These are phyloP conservation scores for Morinoia aosen DNA, from an alignment of 2,888 invertebrate genomes.

Conservation along the genomic window DNA sequence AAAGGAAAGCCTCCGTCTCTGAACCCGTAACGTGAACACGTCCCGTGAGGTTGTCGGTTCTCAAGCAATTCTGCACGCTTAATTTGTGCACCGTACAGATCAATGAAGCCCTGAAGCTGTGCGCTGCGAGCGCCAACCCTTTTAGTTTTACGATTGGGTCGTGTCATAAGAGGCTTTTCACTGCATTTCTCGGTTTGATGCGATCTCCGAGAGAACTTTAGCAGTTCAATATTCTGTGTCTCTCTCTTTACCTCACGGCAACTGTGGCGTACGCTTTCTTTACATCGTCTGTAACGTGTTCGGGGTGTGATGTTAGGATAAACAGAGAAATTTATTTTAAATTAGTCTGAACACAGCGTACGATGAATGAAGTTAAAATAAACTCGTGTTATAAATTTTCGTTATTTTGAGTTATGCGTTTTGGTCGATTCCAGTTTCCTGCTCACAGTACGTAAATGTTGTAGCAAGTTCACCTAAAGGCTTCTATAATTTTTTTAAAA, in stretches of 20 bases:
- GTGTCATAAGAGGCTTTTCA: slow-evolving; percentile 39
- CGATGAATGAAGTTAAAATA: too few relatives aligned
- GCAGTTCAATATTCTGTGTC: background rate
- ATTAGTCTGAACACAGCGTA: too few relatives aligned
- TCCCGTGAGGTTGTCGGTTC: background rate
- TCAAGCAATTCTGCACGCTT: slow-evolving; percentile 24
- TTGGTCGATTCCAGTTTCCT: too few relatives aligned
- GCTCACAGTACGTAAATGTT: too few relatives aligned
- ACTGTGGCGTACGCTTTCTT: background rate
- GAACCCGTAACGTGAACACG: background rate
- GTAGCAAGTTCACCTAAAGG: too few relatives aligned
- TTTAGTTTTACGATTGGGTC: slow-evolving; percentile 46
- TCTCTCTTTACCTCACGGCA: background rate
- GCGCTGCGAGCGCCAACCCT: slow-evolving; percentile 20
- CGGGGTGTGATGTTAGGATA: too few relatives aligned
- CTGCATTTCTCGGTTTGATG: slow-evolving; percentile 47
- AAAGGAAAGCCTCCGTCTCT: background rate
- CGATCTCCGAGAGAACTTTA: slow-evolving; percentile 27
- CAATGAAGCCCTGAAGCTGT: background rate
- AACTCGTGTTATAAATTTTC: too few relatives aligned
- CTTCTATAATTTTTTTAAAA: too few relatives aligned
- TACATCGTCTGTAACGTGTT: background rate
- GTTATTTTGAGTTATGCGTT: too few relatives aligned
- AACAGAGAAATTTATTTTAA: too few relatives aligned
- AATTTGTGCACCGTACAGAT: background rate